A percentile compares a stretch with the other conserved stretches of the same genome.
Conservation (phyloP, 1,140 invertebrate species). For the Dinoponera quadriceps region DNA sequence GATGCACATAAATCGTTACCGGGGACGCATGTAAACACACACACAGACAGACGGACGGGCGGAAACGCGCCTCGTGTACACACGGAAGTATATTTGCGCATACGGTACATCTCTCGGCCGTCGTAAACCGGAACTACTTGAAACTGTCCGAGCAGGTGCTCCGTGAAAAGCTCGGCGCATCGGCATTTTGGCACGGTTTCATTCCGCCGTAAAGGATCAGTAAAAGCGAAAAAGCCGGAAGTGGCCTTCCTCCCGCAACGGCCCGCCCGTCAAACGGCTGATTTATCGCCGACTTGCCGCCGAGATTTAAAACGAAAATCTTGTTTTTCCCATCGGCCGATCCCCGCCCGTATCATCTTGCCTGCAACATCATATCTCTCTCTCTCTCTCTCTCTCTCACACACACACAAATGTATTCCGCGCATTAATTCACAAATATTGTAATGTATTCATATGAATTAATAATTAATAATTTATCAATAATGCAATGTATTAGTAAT, state of each 20-base stretch:
- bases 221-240: slow-evolving; percentile 14
- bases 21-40: slow-evolving; percentile 55
- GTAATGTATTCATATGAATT: no score
- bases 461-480: no score
- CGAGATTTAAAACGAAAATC: slow-evolving; percentile 25
- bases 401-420: no score
- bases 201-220: slow-evolving; percentile 18
- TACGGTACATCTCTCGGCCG: slow-evolving; percentile 17
- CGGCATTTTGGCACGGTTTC: slow-evolving; percentile 40
- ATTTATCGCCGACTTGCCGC: not conserved
- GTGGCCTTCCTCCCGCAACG: not conserved
- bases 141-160: slow-evolving; percentile 55
- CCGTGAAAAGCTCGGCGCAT: slow-evolving; percentile 34
- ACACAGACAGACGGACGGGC: slow-evolving; percentile 15
- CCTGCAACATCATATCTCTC: not conserved
- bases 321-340: not conserved
- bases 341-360: not conserved
- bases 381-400: no score
- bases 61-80: slow-evolving; percentile 1
- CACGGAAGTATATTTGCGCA: slow-evolving; percentile 41
- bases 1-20: slow-evolving; percentile 55
- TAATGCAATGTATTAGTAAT: no score
- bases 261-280: slow-evolving; percentile 22
- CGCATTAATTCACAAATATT: no score
- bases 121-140: slow-evolving; percentile 52